Evolutionary conservation across 2,113 vertebrate species (phyloP), one percentile per base, ranked within the genome.

Genomic region (Cryptomyrus ogoouensis): DNA sequence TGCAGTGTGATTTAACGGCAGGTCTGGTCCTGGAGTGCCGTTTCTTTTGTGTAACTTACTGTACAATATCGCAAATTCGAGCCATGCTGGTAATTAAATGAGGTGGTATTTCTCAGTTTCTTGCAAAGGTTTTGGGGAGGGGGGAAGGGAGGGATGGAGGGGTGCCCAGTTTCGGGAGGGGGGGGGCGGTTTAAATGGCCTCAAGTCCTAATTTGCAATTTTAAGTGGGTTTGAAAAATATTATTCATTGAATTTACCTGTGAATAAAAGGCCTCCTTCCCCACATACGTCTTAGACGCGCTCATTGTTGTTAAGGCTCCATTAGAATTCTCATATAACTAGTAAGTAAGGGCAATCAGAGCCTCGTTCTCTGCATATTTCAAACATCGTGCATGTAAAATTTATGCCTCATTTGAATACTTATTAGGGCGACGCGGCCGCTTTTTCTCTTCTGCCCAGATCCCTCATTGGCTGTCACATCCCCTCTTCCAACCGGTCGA

Each of bases 381-480:
- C 97, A 98, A 98, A 98, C 96, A 98, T 96, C 94, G 95, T 96
- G 94, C 98, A 98, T 99, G 97, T 97, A 99, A 98, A 99, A 99
- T 99, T 98, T 97, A 98, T 99, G 97, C 96, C 97, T 98, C 97
- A 99, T 99, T 98, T 98, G 97, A 99, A 99, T 99, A 98, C 96
- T 98, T 98, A 98, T 98, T 98, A 97, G 97, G 95, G 27, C 27
- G 95, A 96, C 97, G 95, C 96, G 96, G 97, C 97, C 96, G 97
- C 49, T 98, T 97, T 96, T 97, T 96, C 98, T 98, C 96, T 95
- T 95, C 93, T 94, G 96, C 96, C 96, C 97, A 97, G 97, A 97
- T 97, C 97, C 96, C 97, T 98, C 96, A 97, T 94, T 90, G 88
- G 88, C 6, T 96, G 91, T 95, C 94, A 93, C 93, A 92, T 93